phyloP scores from a whole-genome alignment of 2,797 vertebrate species.

The Pangasius larnaudii region DNA sequence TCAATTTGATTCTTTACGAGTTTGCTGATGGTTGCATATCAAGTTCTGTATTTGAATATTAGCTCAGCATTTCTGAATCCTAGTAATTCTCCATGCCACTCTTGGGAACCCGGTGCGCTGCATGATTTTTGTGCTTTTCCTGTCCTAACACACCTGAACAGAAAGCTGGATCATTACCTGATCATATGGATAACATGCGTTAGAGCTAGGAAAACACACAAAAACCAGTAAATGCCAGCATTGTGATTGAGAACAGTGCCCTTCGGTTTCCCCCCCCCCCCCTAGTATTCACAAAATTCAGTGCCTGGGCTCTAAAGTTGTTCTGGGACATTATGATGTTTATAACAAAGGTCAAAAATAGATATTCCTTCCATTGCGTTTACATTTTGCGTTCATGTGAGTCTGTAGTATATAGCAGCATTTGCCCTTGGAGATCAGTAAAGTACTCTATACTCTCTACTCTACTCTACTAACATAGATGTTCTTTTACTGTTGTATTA shows the following conservation, averaged over 20 bases:
- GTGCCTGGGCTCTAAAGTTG: neutral
- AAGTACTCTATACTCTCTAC: too few relatives aligned
- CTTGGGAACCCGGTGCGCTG: slow-evolving; percentile 18
- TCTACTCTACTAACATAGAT: neutral
- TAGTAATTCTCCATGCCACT: neutral
- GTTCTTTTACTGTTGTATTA: neutral
- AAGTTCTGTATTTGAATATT: neutral
- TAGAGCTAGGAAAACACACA: neutral
- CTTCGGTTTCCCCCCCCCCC: too few relatives aligned
- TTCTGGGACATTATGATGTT: neutral
- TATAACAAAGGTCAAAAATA: neutral
- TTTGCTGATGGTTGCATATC: neutral
- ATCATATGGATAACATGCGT: neutral
- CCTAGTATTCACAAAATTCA: neutral
- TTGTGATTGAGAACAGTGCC: neutral
- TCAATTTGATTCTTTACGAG: neutral
- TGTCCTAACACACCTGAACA: slow-evolving; percentile 4
- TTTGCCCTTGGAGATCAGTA: too few relatives aligned
- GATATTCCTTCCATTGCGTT: neutral
- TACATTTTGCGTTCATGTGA: neutral
- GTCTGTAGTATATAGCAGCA: neutral
- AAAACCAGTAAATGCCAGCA: neutral
- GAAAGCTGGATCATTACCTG: neutral
- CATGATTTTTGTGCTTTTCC: slow-evolving; percentile 1
- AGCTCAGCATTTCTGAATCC: neutral